Evolutionary conservation across 2,113 vertebrate species (phyloP), one percentile per base, ranked within the genome.

Genomic region (Pomatorhinus ruficollis): DNA sequence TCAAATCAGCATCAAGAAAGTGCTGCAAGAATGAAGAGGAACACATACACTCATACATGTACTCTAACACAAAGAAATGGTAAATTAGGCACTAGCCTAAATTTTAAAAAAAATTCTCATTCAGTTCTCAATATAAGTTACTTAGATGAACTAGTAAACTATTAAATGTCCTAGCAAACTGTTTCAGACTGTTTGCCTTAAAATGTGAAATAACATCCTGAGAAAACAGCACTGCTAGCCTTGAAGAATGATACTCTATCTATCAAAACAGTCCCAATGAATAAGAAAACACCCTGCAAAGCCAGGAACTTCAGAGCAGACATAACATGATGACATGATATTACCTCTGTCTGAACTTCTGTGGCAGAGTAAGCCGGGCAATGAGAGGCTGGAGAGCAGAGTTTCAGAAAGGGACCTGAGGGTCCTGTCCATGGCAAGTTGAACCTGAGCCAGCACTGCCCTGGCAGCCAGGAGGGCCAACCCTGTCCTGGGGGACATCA

Each of bases 401-500:
- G 42, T 7, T 10, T 9, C 0, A 0, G 12, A 28, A 52, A 30
- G 19, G 28, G 44, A 13, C 15, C 37, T 74, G 77, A 44, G 23
- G 2, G 1, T 44, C 15, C 52, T 19, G 25, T 17, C 8, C 15
- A 37, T 8, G 33, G 44, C 52, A 52, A 44, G 60, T 1, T 28
- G 44, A 30, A 39, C 53, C 2, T 7, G 69, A 74, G 52, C 33
- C 68, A 81, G 77, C 52, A 74, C 33, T 52, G 68, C 37, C 68
- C 52, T 44, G 86, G 59, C 50, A 59, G 59, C 59, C 77, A 66
- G 33, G 15, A 89, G 33, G 37, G 44, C 5, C 52, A 37, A 1
- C 2, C 2, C 1, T 65, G 86, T 39, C 59, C 68, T 39, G 19
- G 15, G 35, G 21, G 22, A 1, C 27, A 65, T 33, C 59, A 80